Percentiles rank a stretch among this genome's conserved stretches.
phyloP scores from a whole-genome alignment of 2,888 invertebrate species.

The Amaurobius ferox region DNA sequence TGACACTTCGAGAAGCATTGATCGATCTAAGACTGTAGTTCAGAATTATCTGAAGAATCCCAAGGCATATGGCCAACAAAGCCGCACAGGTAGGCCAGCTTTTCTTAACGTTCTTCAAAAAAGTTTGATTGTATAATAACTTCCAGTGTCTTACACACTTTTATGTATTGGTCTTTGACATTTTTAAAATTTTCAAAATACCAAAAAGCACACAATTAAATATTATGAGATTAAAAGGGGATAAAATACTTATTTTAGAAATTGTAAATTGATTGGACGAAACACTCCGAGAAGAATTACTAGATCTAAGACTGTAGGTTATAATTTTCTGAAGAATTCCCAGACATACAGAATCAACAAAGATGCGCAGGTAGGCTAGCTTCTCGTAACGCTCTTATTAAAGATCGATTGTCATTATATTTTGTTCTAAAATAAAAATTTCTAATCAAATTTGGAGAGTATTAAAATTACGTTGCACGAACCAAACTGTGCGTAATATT shows the following conservation, averaged over 20 bases:
- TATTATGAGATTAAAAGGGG: no score
- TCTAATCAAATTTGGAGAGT: not conserved
- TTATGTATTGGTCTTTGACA: no score
- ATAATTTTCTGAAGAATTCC: no score
- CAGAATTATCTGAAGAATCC: no score
- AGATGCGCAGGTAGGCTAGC: not conserved
- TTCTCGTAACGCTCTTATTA: not conserved
- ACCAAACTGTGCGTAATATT: conserved; percentile 8
- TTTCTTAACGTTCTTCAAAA: not conserved
- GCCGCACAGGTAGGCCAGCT: no score
- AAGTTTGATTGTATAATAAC: not conserved
- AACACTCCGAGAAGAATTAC: not conserved
- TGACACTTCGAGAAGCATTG: not conserved
- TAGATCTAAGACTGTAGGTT: no score
- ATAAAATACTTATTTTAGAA: no score
- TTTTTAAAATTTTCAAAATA: no score
- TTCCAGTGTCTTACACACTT: no score
- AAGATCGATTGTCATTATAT: not conserved
- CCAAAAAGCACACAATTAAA: no score
- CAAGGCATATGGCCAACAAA: no score
- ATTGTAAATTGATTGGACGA: not conserved
- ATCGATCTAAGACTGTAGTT: no score
- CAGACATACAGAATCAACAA: not conserved
- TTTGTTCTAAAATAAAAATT: not conserved
- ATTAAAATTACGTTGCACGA: not conserved